Percentiles rank a stretch among this genome's conserved stretches.
Conservation (phyloP, 2,888 invertebrate genomes). For the Macrosoma leucophasiata region DNA sequence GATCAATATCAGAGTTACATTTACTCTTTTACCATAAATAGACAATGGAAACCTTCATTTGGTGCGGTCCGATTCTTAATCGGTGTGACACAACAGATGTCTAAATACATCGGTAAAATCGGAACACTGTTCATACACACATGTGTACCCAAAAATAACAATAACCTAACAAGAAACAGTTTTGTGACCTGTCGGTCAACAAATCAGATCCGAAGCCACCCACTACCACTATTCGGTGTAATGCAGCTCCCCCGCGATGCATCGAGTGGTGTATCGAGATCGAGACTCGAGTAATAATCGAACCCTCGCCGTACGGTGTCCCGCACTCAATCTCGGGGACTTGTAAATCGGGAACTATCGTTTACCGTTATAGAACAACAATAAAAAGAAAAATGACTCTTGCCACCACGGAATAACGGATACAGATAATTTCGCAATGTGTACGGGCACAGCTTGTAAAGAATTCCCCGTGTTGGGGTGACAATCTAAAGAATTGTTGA, state of each 20-base stretch:
- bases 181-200: slow-evolving; percentile 43
- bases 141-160: no score
- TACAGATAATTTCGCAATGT: neutral
- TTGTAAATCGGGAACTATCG: no score
- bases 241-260: slow-evolving; percentile 57
- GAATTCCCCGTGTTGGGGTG: slow-evolving; percentile 54
- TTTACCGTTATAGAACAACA: no score
- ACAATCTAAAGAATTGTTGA: slow-evolving; percentile 62
- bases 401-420: slow-evolving; percentile 19
- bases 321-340: slow-evolving; percentile 63
- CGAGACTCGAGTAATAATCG: slow-evolving; percentile 63
- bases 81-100: no score
- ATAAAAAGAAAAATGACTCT: no score
- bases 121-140: no score
- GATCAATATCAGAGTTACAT: no score
- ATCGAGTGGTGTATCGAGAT: slow-evolving; percentile 64
- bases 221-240: slow-evolving; percentile 39
- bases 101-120: no score
- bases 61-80: no score
- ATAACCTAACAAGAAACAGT: no score
- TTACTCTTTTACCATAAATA: no score
- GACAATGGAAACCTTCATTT: no score
- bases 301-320: slow-evolving; percentile 53
- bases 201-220: slow-evolving; percentile 43
- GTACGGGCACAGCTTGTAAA: slow-evolving; percentile 26